These are phyloP conservation scores for Lytechinus pictus DNA, from an alignment of 35 echinoderm and acorn worm genomes.

Conservation along the genomic window DNA sequence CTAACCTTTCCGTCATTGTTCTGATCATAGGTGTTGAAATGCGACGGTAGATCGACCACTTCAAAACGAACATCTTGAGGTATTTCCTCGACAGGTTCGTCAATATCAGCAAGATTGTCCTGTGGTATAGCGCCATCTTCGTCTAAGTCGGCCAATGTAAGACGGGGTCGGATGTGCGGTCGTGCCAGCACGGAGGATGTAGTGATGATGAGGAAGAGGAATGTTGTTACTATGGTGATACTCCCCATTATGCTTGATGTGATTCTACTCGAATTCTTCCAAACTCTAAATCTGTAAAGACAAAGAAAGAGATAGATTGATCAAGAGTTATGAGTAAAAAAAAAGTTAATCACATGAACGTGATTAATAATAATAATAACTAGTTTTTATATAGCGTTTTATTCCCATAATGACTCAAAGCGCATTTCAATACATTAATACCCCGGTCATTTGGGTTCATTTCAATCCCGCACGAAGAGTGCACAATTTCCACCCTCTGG, in stretches of 20 bases:
- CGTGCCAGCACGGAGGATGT: slow-evolving; percentile 27
- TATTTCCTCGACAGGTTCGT: neutral
- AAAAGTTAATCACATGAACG: too few species aligned
- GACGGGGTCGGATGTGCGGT: slow-evolving; percentile 23
- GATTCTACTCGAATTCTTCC: neutral
- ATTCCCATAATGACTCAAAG: too few species aligned
- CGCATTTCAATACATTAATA: too few species aligned
- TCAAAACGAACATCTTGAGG: slow-evolving; percentile 4
- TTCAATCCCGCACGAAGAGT: too few species aligned
- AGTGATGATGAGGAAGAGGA: neutral
- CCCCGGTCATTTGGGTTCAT: too few species aligned
- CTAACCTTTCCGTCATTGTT: slow-evolving; percentile 52
- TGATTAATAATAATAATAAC: too few species aligned
- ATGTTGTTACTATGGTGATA: slow-evolving; percentile 28
- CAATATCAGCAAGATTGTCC: neutral
- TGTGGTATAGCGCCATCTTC: slow-evolving; percentile 42
- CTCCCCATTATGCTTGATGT: neutral
- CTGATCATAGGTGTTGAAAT: slow-evolving; percentile 52
- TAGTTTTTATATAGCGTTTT: too few species aligned
- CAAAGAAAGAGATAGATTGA: neutral
- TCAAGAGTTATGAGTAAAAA: too few species aligned
- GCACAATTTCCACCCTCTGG: too few species aligned
- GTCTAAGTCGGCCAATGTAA: slow-evolving; percentile 40
- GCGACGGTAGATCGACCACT: slow-evolving; percentile 36
- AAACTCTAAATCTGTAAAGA: neutral